A percentile compares a stretch with the other conserved stretches of the same genome.
Evolutionary conservation across 2,888 invertebrate species (phyloP).

Genomic region (Ormyrus rosae): DNA sequence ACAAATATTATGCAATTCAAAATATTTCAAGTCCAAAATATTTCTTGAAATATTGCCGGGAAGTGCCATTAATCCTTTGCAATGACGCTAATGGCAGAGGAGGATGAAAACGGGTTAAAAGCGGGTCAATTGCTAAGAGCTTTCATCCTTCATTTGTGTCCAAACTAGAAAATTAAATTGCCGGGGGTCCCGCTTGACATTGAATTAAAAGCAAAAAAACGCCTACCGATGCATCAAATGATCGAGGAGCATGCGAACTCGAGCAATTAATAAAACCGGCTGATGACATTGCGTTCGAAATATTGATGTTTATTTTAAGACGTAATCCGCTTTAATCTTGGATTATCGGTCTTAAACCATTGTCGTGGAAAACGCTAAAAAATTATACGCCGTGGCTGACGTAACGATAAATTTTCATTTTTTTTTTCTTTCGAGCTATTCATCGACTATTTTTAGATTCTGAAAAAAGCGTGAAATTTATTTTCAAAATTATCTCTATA

Average conservation of each 20-base stretch:
- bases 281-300: too few relatives aligned
- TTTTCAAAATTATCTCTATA: slow-evolving; percentile 8
- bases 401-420: slow-evolving; percentile 13
- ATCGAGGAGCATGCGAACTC: not conserved
- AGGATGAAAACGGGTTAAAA: slow-evolving; percentile 52
- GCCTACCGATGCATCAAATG: not conserved
- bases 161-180: slow-evolving; percentile 37
- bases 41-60: slow-evolving; percentile 10
- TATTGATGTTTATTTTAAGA: not conserved
- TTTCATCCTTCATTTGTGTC: slow-evolving; percentile 42
- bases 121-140: slow-evolving; percentile 46
- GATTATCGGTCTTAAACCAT: not conserved
- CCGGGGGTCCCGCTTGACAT: slow-evolving; percentile 3
- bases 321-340: slow-evolving; percentile 17
- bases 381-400: not conserved
- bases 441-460: slow-evolving; percentile 23
- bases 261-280: not conserved
- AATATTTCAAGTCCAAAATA: slow-evolving; percentile 5
- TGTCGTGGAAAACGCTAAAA: not conserved
- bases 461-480: not conserved
- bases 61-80: slow-evolving; percentile 31
- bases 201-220: not conserved
- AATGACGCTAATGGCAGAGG: slow-evolving; percentile 39
- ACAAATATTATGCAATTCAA: not conserved
- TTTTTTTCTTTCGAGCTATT: slow-evolving; percentile 9